Conservation (phyloP, 2,113 vertebrate genomes). For the Synodontis membranacea region DNA sequence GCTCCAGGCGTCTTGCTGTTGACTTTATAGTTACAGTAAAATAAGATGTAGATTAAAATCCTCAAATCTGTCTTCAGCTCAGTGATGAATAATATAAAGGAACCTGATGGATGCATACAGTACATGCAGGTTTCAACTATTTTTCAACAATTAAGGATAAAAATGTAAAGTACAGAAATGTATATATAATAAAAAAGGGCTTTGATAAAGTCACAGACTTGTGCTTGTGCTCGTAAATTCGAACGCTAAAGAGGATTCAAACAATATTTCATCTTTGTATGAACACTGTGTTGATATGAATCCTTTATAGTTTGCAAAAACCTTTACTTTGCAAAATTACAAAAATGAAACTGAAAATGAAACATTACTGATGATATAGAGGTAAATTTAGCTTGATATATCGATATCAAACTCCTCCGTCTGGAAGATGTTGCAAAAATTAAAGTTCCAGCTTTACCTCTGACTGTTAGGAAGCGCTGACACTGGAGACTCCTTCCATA, state of each 20-base stretch:
- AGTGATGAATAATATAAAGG: neutral
- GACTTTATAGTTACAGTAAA: neutral
- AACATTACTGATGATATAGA: too few relatives aligned
- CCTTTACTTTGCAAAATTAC: neutral
- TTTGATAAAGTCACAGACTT: neutral
- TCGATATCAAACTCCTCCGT: neutral
- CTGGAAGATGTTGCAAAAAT: neutral
- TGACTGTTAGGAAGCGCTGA: neutral
- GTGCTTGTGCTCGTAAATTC: neutral
- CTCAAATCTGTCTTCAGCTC: neutral
- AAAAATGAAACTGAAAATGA: neutral
- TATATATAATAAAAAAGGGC: neutral
- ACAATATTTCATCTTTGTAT: neutral
- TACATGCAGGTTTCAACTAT: neutral
- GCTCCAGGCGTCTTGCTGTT: neutral
- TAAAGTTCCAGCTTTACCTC: neutral
- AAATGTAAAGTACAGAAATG: neutral
- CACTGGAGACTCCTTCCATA: neutral
- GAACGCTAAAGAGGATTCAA: neutral
- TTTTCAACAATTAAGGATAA: neutral
- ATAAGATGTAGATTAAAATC: neutral
- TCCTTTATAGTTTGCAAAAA: too few relatives aligned
- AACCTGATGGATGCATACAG: neutral
- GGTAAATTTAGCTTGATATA: too few relatives aligned
- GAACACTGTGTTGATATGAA: neutral